A percentile compares a stretch with the other conserved stretches of the same genome.
These are phyloP conservation scores for Syngnathus typhle DNA, from an alignment of 2,113 vertebrate species.

Conservation along the genomic window DNA sequence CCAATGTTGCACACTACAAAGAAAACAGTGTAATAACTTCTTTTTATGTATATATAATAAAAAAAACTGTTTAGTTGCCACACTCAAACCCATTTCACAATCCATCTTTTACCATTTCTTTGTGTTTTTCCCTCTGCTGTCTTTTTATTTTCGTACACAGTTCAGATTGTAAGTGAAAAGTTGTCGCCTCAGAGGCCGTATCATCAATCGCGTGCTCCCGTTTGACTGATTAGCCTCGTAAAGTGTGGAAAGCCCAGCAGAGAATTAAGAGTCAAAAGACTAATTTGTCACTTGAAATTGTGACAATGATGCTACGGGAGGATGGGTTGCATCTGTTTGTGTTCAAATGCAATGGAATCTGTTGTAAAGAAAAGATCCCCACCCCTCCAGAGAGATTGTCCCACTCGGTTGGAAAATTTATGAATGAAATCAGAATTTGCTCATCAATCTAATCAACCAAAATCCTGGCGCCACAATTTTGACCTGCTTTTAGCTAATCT, in stretches of 20 bases:
- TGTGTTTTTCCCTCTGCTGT: neutral
- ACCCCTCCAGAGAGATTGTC: no score
- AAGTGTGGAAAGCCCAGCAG: conserved; percentile 16
- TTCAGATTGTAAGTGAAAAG: conserved; percentile 5
- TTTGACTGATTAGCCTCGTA: conserved; percentile 42
- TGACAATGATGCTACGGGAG: conserved; percentile 13
- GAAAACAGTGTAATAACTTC: neutral
- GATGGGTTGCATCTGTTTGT: conserved; percentile 26
- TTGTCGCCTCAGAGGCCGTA: neutral
- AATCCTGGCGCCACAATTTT: no score
- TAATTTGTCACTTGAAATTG: conserved; percentile 42
- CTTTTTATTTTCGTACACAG: conserved; percentile 7
- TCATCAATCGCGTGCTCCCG: conserved; percentile 18
- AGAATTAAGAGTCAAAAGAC: conserved; percentile 29
- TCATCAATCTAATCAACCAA: no score
- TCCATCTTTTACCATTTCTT: neutral
- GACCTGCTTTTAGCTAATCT: no score
- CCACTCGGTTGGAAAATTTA: no score
- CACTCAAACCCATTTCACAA: neutral
- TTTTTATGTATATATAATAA: neutral
- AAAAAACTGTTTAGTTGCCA: neutral
- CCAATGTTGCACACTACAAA: neutral
- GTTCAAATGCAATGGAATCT: conserved; percentile 6
- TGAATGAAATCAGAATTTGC: no score
- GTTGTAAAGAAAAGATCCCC: neutral